Evolutionary conservation across 1,140 invertebrate species (phyloP).

Genomic region (Tetragonula clypearis): DNA sequence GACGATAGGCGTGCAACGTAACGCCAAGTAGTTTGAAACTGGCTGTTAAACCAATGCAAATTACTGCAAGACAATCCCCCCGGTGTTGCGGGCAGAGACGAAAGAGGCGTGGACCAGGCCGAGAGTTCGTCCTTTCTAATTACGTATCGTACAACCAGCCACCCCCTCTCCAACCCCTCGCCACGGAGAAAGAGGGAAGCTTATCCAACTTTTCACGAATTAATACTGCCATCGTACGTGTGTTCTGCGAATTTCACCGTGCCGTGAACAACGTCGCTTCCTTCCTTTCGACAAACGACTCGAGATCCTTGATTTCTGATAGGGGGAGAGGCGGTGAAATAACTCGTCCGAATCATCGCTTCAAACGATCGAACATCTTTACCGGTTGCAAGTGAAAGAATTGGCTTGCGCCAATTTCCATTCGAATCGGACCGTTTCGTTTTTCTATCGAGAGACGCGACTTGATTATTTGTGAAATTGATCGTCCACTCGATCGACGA

Average conservation of each 20-base stretch:
- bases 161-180: neutral
- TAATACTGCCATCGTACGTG: slow-evolving; percentile 15
- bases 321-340: too few species aligned
- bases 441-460: neutral
- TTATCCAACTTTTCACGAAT: slow-evolving; percentile 65
- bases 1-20: slow-evolving; percentile 68
- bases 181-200: slow-evolving; percentile 54
- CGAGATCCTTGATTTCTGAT: neutral
- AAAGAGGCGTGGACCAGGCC: slow-evolving; percentile 12
- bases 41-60: slow-evolving; percentile 70
- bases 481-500: neutral
- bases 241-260: slow-evolving; percentile 25
- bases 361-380: too few species aligned
- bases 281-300: neutral
- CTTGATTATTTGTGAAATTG: too few species aligned
- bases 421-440: neutral
- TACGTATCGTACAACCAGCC: slow-evolving; percentile 50
- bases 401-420: neutral
- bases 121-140: slow-evolving; percentile 64
- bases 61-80: slow-evolving; percentile 67
- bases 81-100: neutral
- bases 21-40: slow-evolving; percentile 71
- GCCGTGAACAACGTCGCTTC: neutral
- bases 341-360: too few species aligned
- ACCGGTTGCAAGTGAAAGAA: too few species aligned